Base-by-base conservation (phyloP, 2,797 vertebrate genomes). In the Mastacembelus armatus region DNA sequence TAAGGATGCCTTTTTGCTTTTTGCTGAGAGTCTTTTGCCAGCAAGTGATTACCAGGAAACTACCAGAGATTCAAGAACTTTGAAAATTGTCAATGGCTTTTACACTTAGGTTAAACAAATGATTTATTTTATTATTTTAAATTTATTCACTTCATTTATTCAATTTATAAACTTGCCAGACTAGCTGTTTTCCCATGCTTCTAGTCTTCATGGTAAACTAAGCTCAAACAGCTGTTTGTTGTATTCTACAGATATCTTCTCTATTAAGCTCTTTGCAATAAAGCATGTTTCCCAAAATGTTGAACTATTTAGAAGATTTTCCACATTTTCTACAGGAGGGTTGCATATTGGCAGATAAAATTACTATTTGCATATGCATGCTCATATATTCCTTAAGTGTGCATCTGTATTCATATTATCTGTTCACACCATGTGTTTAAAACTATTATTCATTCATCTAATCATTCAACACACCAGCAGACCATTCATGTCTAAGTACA, bases 391-490 rank as follows among this genome's bases (percentile, higher is more conserved):
- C 11, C 9, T n/a, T 60, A 73, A 52, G 40, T 16, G 54, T 24
- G 16, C 11, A 47, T 52, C 43, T 42, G 15, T 38, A 73, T 63
- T 49, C 58, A 69, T 21, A 56, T 39, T 12, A 11, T 9, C 48
- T 24, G 38, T 33, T 66, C 14, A 33, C 30, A 48, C 35, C 33
- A 27, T 29, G 45, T 66, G 43, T 60, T 71, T 18, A 60, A 63
- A 42, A 10, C 29, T 35, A 9, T 59, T 32, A 54, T 21, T 19
- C 52, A 30, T 70, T 30, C 61, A 35, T 48, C 10, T 12, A 39
- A 44, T 70, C n/a, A 62, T 47, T 67, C 30, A 72, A 73, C 21
- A 27, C 43, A 45, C 18, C 58, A 38, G 61, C 51, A 68, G 32
- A 75, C 35, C 18, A 40, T 62, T 59, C 2, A 32, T 35, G 44